Evolutionary conservation across 2,888 invertebrate genomes (phyloP).

Genomic region (Chaetogeoica ovagalla): DNA sequence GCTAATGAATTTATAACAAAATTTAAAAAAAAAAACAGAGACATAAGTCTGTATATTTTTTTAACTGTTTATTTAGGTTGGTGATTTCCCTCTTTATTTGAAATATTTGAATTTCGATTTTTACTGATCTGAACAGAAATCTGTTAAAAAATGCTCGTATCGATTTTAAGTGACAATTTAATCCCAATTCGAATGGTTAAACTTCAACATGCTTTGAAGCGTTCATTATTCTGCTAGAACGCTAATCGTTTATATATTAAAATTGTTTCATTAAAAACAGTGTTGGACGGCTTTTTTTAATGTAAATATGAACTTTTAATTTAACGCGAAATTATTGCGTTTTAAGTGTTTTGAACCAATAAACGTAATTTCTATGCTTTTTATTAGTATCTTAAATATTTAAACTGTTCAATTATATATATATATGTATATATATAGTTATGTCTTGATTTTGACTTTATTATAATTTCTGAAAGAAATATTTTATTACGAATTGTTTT

Average conservation of each 20-base stretch:
- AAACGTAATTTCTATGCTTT: too few relatives aligned
- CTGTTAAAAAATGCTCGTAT: slow-evolving; percentile 12
- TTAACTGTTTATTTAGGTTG: neutral
- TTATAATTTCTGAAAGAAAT: too few relatives aligned
- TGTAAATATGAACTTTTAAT: too few relatives aligned
- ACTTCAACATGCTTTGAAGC: slow-evolving; percentile 23
- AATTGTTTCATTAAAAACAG: neutral
- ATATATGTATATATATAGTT: too few relatives aligned
- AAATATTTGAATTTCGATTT: neutral
- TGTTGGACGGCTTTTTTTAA: neutral
- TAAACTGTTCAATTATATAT: too few relatives aligned
- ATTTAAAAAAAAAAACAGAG: slow-evolving; percentile 16
- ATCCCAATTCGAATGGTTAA: slow-evolving; percentile 9
- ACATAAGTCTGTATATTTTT: neutral
- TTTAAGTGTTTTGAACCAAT: too few relatives aligned
- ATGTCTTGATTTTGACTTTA: too few relatives aligned
- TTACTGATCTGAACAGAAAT: neutral
- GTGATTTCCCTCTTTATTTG: neutral
- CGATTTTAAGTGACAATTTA: slow-evolving; percentile 28
- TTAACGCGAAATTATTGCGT: too few relatives aligned
- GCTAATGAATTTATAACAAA: slow-evolving; percentile 9
- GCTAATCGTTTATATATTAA: slow-evolving; percentile 5
- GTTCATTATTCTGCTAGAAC: neutral
- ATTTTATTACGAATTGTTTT: too few relatives aligned
- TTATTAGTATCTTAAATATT: too few relatives aligned